Evolutionary conservation across 2,888 invertebrate genomes (phyloP).

Genomic region (Spodoptera exigua): DNA sequence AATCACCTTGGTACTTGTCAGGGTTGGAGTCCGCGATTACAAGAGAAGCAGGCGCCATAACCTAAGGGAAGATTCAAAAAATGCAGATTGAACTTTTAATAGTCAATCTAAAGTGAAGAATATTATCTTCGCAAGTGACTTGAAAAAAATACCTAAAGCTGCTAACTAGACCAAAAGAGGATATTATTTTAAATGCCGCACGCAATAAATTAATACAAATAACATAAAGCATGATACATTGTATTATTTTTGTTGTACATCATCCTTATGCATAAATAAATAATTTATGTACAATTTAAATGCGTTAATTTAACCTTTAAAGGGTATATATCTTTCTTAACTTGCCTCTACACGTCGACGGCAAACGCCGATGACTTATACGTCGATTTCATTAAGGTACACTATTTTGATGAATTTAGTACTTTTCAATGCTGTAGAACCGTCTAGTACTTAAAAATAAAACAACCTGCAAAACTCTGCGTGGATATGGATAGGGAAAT

Average conservation of each 20-base stretch:
- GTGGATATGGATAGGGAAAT: too few relatives aligned
- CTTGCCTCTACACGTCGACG: constrained; percentile 14
- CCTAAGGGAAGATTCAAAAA: too few relatives aligned
- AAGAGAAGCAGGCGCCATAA: too few relatives aligned
- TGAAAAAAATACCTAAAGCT: constrained; percentile 4
- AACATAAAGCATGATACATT: constrained; percentile 29
- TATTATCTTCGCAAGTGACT: too few relatives aligned
- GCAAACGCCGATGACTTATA: constrained; percentile 34
- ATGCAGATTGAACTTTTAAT: too few relatives aligned
- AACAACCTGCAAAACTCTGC: too few relatives aligned
- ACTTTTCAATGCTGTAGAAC: too few relatives aligned
- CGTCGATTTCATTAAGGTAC: constrained; percentile 14
- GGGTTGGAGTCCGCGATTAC: too few relatives aligned
- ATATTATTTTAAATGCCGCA: constrained; percentile 18
- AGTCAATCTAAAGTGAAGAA: too few relatives aligned
- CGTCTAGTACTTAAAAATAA: too few relatives aligned
- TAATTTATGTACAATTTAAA: constrained; percentile 46
- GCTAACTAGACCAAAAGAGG: constrained; percentile 13
- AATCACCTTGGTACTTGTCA: too few relatives aligned
- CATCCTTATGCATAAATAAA: constrained; percentile 22
- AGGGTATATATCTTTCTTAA: constrained; percentile 45
- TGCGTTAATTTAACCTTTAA: constrained; percentile 40
- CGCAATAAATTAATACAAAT: constrained; percentile 24
- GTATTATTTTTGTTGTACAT: constrained; percentile 37
- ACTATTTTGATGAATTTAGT: neutral